Evolutionary conservation across 2,888 invertebrate species (phyloP), one percentile per base, ranked within the genome.

Genomic region (Deilephila elpenor): DNA sequence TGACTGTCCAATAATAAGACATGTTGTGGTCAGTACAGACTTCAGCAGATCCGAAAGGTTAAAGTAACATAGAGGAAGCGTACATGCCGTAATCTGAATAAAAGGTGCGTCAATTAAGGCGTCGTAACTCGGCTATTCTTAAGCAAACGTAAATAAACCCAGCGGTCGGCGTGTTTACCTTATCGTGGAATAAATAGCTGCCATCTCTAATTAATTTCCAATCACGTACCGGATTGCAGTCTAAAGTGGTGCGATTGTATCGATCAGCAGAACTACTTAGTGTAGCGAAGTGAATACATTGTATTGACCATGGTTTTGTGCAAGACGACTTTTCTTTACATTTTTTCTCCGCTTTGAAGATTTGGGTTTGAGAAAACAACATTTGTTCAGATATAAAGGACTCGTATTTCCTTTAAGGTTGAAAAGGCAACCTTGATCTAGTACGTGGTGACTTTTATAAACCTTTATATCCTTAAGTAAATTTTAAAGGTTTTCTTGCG

Each of bases 171-270:
- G 6, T 73, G 59, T 73, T 75, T 72, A 72, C 56, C 37, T 37
- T 19, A 72, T 72, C 64, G 64, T 64, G 56, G 62, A 67, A 73
- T 71, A 76, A 75, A 76, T 78, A 78, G 75, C 75, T 74, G 76
- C 75, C 76, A 29, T 44, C 71, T 59, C 53, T 78, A 75, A 76
- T 77, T 61, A 76, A 71, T 79, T 78, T 79, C 80, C 73, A 34
- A 75, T 76, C 83, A 82, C 83, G 82, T 80, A 60, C 74, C 34
- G 70, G 64, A 78, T 76, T 75, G 75, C 80, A 80, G 74, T 81
- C 78, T 81, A 72, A 82, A 81, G 80, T 78, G 74, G 74, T 70
- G 70, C 71, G 80, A 79, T 82, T 11, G 19, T 62, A 62, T 72
- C 72, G 34, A 25, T 67, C 59, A n/a, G 59, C 34, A 73, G 37